Evolutionary conservation across 2,797 vertebrate genomes (phyloP), one percentile per base, ranked within the genome.

Genomic region (Rhynchonycteris naso): DNA sequence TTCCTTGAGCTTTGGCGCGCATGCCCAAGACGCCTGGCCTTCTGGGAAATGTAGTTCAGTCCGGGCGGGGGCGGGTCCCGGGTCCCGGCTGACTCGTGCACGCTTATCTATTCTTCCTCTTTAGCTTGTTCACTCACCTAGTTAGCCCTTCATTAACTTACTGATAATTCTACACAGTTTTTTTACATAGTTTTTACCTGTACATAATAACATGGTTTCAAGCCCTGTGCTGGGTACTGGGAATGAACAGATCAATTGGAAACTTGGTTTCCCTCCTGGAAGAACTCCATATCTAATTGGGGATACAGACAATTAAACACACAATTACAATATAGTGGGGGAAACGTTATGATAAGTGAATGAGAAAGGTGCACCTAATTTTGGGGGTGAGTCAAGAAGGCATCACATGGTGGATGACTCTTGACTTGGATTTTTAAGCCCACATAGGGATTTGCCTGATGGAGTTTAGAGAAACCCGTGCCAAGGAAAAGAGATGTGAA

Each of bases 11-110:
- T 19, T n/a, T 18, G 14, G 18, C 75, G 58, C 96, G 97, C 97
- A 71, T 96, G 95, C 89, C 35, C 88, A 0, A 6, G 15, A 6
- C 58, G 59, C 87, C 12, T 10, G 18, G 84, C 38, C 87, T 94
- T 95, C 84, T 97, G 97, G 97, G 96, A 97, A 93, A 78, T 95
- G 97, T 97, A 97, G 97, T 98, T 87, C 63, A 7, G 0, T 0
- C 0, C 26, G 54, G 5, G 33, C n/a, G 50, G 33, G 22, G 33
- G 4, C 30, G 28, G 4, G 4, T 54, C n/a, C 47, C 12, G 33
- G 81, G 3, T 50, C 56, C 19, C 26, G 5, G 9, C 13, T 7
- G 72, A 74, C 82, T 54, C 72, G 69, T 66, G 69, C 50, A 24
- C 54, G 12, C 92, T 22, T 74, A 14, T n/a, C 4, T n/a, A 33